Conservation (phyloP, 2,113 vertebrate species). For the Ifrita kowaldi region DNA sequence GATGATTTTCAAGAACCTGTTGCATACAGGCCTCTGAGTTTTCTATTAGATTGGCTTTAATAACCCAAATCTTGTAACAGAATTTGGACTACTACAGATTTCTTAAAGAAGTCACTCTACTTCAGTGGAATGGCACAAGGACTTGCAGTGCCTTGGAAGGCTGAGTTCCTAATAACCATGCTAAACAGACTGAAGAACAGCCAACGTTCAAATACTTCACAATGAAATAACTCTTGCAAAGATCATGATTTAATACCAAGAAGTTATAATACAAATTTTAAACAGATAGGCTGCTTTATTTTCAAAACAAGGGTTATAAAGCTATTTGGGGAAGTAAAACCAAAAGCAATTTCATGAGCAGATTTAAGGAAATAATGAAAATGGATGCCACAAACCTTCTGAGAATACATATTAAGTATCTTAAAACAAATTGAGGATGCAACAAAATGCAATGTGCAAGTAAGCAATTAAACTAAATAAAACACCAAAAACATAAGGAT, state of each 20-base stretch:
- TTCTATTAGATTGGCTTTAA: background rate
- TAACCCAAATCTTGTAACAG: background rate
- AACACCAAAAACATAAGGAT: background rate
- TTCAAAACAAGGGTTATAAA: background rate
- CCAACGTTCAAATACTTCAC: background rate
- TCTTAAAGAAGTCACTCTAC: background rate
- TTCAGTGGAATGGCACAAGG: background rate
- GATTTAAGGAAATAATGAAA: conserved; percentile 9
- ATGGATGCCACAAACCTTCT: background rate
- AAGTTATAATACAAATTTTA: background rate
- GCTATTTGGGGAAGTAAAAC: background rate
- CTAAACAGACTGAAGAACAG: background rate
- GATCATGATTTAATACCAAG: background rate
- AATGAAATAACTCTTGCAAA: background rate
- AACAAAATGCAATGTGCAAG: background rate
- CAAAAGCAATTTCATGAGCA: background rate
- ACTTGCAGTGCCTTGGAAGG: background rate
- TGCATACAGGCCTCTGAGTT: background rate
- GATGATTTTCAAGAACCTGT: background rate
- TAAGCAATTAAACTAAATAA: background rate
- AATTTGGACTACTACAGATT: background rate
- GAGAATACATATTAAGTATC: background rate
- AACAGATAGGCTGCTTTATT: background rate
- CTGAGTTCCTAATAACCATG: background rate
- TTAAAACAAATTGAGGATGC: background rate